Base-by-base conservation (phyloP, 2,113 vertebrate genomes). In the Amphilophus citrinellus region DNA sequence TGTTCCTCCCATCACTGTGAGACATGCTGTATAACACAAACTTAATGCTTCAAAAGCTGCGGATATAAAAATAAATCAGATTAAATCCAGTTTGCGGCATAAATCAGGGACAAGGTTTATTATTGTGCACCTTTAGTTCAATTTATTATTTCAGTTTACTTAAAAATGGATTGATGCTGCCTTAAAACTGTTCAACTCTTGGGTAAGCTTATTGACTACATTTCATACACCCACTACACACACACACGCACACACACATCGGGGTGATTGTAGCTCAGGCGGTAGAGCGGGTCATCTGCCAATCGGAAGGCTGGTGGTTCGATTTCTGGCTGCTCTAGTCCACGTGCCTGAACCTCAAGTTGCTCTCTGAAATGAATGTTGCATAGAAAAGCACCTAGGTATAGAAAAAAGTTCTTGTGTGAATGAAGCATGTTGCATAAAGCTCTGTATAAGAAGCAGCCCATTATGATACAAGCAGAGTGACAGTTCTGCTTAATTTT, bases 171-270 rank as follows among this genome's bases (percentile, higher is more conserved):
- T 20, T 10, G 6, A 71, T 20, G 44, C 24, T 32, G 47, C 6
- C 17, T 14, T 18, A 2, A 18, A 27, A 17, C 10, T 60, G 56
- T 11, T 44, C n/a, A 27, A 13, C 42, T 1, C 27, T 14, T 66
- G 18, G 24, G 50, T 32, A 59, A 0, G 6, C 37, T 84, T 58
- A 22, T 35, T 1, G 22, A 20, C 58, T 0, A 11, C 42, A 39
- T 62, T 17, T 8, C 37, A 37, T 37, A 37, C 35, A 37, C 1
- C 14, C 15, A 66, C 20, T 7, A 17, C 30, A 30, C 3, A 0
- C 0, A 15, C 18, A 22, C 24, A 27, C 24, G 24, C 17, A 3
- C n/a, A n/a, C 4, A 0, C 0, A 15, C 18, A 30, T 14, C 42
- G 20, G 17, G 53, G 8, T 0, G 0, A 37, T 7, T 61, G 22